Evolutionary conservation across 2,888 invertebrate genomes (phyloP), one percentile per base, ranked within the genome.

Genomic region (Patella ulyssiponensis): DNA sequence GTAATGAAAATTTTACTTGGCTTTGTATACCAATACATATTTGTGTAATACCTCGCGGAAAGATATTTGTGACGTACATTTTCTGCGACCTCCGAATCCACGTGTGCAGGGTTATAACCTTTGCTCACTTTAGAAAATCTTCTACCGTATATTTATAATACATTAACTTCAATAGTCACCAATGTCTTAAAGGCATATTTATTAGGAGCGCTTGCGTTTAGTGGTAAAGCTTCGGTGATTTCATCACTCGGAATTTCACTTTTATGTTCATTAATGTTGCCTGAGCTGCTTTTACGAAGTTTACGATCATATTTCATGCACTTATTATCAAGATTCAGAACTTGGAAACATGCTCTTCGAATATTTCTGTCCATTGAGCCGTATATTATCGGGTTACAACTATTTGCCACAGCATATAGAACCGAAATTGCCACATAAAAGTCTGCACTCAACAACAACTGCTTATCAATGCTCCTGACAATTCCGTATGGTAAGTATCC

Each of bases 291-390:
- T 53, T 73, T 77, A 51, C 81, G 80, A 56, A 83, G 73, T 72
- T 82, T 82, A 17, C 78, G 80, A n/a, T 81, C 81, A 20, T 80
- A 80, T n/a, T 73, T 71, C 73, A 81, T 80, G 71, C 82, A 81
- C 15, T 74, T 75, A 14, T 79, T 81, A n/a, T 78, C 82, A 51
- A 87, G 74, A 69, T 86, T 84, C 20, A 89, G 79, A 15, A 85
- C 86, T 71, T 86, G 80, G 74, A 88, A 86, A 74, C 90, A 90
- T n/a, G 87, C 86, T 27, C 84, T 83, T 20, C 90, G 83, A 33
- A 91, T 89, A 69, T 88, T 87, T 71, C 86, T 84, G 79, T 90
- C 90, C 91, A 91, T 91, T n/a, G 86, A 85, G 9, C 91, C 90
- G 75, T 91, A 91, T 9, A 91, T 88, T 23, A 91, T 83, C 9